phyloP scores from a whole-genome alignment of 2,888 invertebrate species.

The Muschampia plurimacula region DNA sequence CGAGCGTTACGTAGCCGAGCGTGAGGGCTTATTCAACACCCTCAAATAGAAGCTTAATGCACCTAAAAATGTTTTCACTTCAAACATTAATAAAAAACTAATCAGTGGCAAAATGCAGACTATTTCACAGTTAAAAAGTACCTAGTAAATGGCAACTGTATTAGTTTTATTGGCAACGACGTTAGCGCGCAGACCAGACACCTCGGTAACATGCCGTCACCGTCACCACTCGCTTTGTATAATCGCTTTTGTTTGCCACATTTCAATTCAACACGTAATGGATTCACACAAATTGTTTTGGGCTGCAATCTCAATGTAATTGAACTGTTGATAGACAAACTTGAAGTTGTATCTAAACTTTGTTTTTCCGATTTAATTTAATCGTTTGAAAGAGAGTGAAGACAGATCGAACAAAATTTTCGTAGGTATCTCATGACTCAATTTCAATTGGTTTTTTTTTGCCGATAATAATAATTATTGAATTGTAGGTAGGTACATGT shows the following conservation, averaged over 20 bases:
- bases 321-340: constrained; percentile 23
- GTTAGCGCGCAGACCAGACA: constrained; percentile 32
- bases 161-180: constrained; percentile 12
- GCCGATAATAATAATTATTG: no score
- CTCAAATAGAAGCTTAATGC: no score
- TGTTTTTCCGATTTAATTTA: neutral
- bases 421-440: no score
- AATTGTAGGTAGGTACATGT: no score
- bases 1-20: no score
- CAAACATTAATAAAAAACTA: no score
- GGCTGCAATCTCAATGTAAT: constrained; percentile 13
- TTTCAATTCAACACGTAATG: constrained; percentile 29
- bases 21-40: no score
- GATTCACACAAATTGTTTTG: constrained; percentile 26
- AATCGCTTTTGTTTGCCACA: constrained; percentile 35
- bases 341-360: neutral
- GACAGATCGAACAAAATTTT: no score
- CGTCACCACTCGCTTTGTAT: constrained; percentile 26
- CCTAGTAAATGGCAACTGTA: neutral
- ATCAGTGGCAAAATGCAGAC: no score
- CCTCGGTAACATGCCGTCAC: constrained; percentile 35
- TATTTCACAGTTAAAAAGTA: neutral
- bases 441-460: no score
- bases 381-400: no score
- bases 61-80: no score